Evolutionary conservation across 1,140 invertebrate species (phyloP), one percentile per base, ranked within the genome.

Genomic region (Aphelenchoides fujianensis): DNA sequence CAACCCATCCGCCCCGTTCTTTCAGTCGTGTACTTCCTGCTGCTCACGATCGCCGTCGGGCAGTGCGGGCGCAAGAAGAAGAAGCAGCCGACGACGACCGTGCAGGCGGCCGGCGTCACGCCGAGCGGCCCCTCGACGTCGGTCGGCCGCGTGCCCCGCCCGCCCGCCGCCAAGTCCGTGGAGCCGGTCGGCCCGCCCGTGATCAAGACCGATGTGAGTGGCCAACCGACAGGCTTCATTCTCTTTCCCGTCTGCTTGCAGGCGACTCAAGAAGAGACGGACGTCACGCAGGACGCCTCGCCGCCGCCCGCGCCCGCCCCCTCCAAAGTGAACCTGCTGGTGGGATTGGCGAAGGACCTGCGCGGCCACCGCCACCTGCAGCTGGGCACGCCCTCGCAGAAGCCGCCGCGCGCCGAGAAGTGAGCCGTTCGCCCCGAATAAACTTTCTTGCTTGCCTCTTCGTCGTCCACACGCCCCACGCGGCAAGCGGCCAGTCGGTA

Each of bases 401-500:
- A 48, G 41, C 55, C 5, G 7, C 5, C 23, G 34, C 5, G 28
- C 19, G 34, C 19, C 7, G 19, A 59, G 55, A 59, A 5, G 28
- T 59, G 55, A 5, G 34, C 23, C 5, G 55, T 59, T 59, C 34
- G 55, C 34, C 19, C 34, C 27, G 19, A 9, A 19, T 54, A 68
- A 30, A 53, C 28, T 27, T 64, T 16, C 35, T 53, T 7, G n/a
- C 71, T 19, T 30, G 84, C 80, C 67, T 84, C 68, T 27, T 76
- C 35, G 23, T 84, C 80, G 2, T 37, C 27, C 61, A 80, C 59
- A 19, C 55, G 36, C 53, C 79, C 79, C 28, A 80, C 62, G 53
- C 74, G 72, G n/a, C 53, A 68, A 27, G 69, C 71, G 36, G 79
- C 79, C 48, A 81, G 32, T 27, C 64, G 9, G 54, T 35, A 81